A percentile compares a stretch with the other conserved stretches of the same genome.
Conservation (phyloP, 2,888 invertebrate species). For the Heliconius cydno region DNA sequence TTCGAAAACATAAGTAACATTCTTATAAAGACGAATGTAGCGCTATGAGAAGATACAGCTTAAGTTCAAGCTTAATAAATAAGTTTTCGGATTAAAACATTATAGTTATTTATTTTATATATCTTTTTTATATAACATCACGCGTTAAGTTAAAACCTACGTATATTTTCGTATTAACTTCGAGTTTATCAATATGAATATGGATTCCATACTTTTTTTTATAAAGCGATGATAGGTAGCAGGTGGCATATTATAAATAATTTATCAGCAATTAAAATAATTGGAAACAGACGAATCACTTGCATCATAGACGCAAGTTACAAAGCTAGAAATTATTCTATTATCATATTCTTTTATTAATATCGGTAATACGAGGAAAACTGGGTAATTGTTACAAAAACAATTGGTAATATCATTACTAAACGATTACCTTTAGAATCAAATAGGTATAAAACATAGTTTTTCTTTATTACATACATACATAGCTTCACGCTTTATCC, state of each 20-base stretch:
- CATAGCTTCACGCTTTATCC: too few species aligned
- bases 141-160: not conserved
- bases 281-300: not conserved
- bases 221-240: not conserved
- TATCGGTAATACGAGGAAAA: not conserved
- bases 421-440: not conserved
- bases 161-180: not conserved
- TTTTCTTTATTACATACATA: too few species aligned
- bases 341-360: not conserved
- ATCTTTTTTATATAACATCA: not conserved
- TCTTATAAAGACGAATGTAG: too few species aligned
- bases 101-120: not conserved
- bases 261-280: not conserved
- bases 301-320: not conserved
- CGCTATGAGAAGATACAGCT: too few species aligned
- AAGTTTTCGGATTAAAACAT: not conserved
- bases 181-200: not conserved
- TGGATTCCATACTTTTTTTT: not conserved
- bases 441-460: not conserved
- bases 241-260: not conserved
- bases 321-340: not conserved
- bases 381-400: not conserved
- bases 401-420: not conserved
- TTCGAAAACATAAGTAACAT: too few species aligned
- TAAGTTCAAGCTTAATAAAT: not conserved